Evolutionary conservation across 2,888 invertebrate species (phyloP).

Genomic region (Ectemnius continuus): DNA sequence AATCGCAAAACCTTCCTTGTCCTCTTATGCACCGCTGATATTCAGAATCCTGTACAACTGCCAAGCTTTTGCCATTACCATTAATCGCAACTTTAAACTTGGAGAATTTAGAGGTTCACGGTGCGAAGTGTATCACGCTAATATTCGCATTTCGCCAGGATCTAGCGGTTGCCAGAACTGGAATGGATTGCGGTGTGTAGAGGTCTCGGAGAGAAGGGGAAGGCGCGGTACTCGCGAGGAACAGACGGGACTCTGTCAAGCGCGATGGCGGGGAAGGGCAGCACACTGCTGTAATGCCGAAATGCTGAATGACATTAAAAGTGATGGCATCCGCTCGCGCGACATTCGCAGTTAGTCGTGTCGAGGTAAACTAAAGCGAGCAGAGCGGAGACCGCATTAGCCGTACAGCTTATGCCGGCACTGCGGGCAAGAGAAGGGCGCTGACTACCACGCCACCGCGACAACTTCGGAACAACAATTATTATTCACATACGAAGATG

Average conservation of each 20-base stretch:
- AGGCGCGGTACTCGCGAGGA: no score
- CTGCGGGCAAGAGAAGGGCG: constrained; percentile 17
- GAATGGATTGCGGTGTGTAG: no score
- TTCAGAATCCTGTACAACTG: no score
- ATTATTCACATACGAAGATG: constrained; percentile 60
- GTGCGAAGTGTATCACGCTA: no score
- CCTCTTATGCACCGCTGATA: no score
- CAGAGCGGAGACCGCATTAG: constrained; percentile 52
- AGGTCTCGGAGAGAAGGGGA: no score
- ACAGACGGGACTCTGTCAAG: constrained; percentile 1
- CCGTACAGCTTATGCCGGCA: constrained; percentile 47
- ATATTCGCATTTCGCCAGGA: no score
- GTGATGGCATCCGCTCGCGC: constrained; percentile 40
- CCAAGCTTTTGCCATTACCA: no score
- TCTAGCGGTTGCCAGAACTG: no score
- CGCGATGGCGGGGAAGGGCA: neutral
- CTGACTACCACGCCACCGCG: constrained; percentile 6
- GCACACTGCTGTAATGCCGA: constrained; percentile 21
- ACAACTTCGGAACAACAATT: constrained; percentile 63
- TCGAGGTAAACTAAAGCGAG: neutral
- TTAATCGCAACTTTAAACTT: no score
- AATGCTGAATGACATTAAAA: constrained; percentile 46
- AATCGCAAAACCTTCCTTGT: no score
- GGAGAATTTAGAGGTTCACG: no score
- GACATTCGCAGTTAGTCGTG: constrained; percentile 40